phyloP scores from a whole-genome alignment of 2,797 vertebrate genomes.

The Alauda arvensis region DNA sequence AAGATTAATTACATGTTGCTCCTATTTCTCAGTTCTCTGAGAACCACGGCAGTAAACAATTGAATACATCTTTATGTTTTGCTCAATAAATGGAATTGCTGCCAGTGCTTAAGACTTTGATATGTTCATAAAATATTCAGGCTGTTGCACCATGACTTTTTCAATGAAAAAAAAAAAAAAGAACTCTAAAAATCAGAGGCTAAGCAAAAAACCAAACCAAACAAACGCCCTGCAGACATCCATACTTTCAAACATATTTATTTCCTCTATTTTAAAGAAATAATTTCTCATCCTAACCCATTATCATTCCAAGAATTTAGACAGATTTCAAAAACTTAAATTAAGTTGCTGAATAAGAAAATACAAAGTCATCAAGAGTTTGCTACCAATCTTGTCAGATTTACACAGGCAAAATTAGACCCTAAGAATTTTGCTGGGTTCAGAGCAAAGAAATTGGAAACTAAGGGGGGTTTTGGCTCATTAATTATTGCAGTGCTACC shows the following conservation, averaged over 20 bases:
- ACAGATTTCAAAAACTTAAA: slow-evolving; percentile 34
- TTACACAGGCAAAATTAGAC: slow-evolving; percentile 13
- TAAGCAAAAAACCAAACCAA: not conserved
- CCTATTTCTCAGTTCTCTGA: not conserved
- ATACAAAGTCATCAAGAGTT: not conserved
- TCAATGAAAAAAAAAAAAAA: not conserved
- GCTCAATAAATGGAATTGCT: not conserved
- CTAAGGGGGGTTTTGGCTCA: not conserved
- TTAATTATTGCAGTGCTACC: not conserved
- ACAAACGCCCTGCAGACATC: not conserved
- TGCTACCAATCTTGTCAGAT: slow-evolving; percentile 27
- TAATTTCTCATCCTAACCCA: not conserved
- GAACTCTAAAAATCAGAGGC: not conserved
- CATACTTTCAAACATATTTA: not conserved
- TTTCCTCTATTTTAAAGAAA: not conserved
- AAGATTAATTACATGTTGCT: not conserved
- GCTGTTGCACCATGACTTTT: not conserved
- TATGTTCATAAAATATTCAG: not conserved
- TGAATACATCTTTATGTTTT: slow-evolving; percentile 1
- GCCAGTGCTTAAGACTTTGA: not conserved
- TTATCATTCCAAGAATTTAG: not conserved
- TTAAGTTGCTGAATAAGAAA: slow-evolving; percentile 9
- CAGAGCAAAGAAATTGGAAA: not conserved
- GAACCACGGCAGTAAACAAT: not conserved
- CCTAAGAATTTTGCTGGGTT: slow-evolving; percentile 2